phyloP scores from a whole-genome alignment of 2,888 invertebrate species.

The Rosalia funebris region DNA sequence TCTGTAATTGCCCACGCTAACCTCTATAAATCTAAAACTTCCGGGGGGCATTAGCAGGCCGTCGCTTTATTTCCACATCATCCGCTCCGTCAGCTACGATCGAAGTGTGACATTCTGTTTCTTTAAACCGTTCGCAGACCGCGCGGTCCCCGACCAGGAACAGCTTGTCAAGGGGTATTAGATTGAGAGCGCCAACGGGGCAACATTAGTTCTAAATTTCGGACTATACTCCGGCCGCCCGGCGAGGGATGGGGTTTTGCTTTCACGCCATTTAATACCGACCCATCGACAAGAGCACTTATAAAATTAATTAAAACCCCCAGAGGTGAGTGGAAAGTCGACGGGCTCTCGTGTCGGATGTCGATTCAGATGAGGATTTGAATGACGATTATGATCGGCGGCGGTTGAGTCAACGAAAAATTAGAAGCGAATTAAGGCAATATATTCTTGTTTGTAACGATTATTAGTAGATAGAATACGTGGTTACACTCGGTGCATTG shows the following conservation, averaged over 20 bases:
- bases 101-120: too few relatives aligned
- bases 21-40: too few relatives aligned
- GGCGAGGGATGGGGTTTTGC: background rate
- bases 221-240: background rate
- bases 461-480: too few relatives aligned
- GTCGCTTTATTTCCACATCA: too few relatives aligned
- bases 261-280: slow-evolving; percentile 9
- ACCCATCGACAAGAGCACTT: background rate
- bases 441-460: too few relatives aligned
- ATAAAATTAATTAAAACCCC: slow-evolving; percentile 1
- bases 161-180: slow-evolving; percentile 13
- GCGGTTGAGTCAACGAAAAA: too few relatives aligned
- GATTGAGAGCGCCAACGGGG: slow-evolving; percentile 2
- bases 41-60: too few relatives aligned
- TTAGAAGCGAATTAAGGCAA: too few relatives aligned
- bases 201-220: slow-evolving; percentile 3
- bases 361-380: background rate
- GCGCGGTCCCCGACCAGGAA: slow-evolving; percentile 7
- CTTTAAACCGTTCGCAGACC: too few relatives aligned
- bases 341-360: background rate
- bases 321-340: background rate
- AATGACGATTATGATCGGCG: background rate
- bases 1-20: too few relatives aligned
- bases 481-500: too few relatives aligned
- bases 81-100: too few relatives aligned